Percentiles rank a stretch among this genome's conserved stretches.
Conservation (phyloP, 2,797 vertebrate genomes). For the Gymnothorax reevesii region DNA sequence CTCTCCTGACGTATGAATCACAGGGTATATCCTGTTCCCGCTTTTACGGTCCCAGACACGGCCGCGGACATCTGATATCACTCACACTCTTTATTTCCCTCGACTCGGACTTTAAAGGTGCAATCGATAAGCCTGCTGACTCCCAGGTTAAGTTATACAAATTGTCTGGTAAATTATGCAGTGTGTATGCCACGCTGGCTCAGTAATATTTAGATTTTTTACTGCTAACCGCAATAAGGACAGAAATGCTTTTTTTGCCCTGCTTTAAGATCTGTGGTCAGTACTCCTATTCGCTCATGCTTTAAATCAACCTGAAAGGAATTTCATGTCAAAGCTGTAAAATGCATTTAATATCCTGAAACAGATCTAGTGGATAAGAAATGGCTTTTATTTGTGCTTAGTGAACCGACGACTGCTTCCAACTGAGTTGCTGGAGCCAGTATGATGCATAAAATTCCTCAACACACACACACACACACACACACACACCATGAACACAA, state of each 20-base stretch:
- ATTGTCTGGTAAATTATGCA: slow-evolving; percentile 10
- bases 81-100: not conserved
- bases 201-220: not conserved
- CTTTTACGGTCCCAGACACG: not conserved
- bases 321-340: slow-evolving; percentile 10
- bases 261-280: not conserved
- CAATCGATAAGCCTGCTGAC: not conserved
- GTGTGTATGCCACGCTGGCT: not conserved
- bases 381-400: not conserved
- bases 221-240: not conserved
- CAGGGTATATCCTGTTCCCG: not conserved
- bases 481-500: too few species aligned
- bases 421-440: not conserved
- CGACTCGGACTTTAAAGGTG: not conserved
- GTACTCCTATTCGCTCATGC: not conserved
- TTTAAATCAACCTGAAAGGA: not conserved
- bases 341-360: slow-evolving; percentile 11
- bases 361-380: not conserved
- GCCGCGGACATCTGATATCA: not conserved
- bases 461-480: not conserved
- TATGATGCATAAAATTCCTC: not conserved
- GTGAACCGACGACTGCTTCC: not conserved
- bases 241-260: not conserved
- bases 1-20: not conserved
- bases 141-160: slow-evolving; percentile 9